A percentile compares a stretch with the other conserved stretches of the same genome.
Conservation (phyloP, 1,140 invertebrate genomes). For the Lordiphosa stackelbergi region DNA sequence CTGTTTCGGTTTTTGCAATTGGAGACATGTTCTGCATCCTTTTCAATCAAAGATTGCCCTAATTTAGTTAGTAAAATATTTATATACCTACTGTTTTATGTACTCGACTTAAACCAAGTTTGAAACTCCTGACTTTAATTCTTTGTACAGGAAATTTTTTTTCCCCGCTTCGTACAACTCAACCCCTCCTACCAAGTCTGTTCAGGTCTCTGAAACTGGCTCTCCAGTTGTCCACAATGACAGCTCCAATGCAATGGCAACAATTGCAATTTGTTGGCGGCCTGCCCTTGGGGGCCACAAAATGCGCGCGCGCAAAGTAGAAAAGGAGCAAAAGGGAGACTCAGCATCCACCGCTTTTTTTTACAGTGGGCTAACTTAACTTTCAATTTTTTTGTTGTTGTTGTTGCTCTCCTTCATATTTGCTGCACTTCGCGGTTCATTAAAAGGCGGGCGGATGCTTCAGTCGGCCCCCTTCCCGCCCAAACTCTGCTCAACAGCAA, state of each 20-base stretch:
- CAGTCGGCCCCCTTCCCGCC: neutral
- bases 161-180: constrained; percentile 3
- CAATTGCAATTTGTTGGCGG: constrained; percentile 77
- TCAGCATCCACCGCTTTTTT: neutral
- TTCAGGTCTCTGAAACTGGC: constrained; percentile 21
- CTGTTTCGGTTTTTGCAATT: too few relatives aligned
- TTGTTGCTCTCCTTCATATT: constrained; percentile 27
- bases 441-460: constrained; percentile 75
- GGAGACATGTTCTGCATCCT: too few relatives aligned
- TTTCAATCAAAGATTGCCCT: too few relatives aligned
- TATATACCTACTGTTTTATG: too few relatives aligned
- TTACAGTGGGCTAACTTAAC: constrained; percentile 34
- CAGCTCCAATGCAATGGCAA: constrained; percentile 72
- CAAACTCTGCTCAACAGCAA: constrained; percentile 46
- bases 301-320: constrained; percentile 4
- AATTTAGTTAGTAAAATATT: too few relatives aligned
- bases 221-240: constrained; percentile 50
- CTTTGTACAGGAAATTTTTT: too few relatives aligned
- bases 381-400: constrained; percentile 8
- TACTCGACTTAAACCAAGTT: too few relatives aligned
- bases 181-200: constrained; percentile 5
- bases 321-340: constrained; percentile 17
- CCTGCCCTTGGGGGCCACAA: constrained; percentile 52
- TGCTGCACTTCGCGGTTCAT: constrained; percentile 76
- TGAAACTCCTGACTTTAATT: too few relatives aligned